Evolutionary conservation across 2,113 vertebrate species (phyloP).

Genomic region (Bostrychus sinensis): DNA sequence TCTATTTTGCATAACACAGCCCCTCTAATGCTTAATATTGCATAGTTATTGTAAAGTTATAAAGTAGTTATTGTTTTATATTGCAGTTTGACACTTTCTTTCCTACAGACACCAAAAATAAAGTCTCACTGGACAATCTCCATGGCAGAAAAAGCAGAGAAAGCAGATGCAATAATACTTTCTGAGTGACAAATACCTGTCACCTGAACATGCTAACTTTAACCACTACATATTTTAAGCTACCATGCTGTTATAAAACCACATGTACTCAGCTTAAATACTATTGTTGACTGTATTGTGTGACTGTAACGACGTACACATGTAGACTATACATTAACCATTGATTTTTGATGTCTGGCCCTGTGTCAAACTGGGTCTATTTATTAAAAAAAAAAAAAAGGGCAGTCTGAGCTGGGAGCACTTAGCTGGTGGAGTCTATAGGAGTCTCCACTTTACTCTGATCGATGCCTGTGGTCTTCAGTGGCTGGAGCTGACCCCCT

Average conservation of each 20-base stretch:
- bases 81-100: not conserved
- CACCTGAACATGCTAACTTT: not conserved
- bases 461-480: slow-evolving; percentile 3
- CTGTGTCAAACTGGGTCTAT: not conserved
- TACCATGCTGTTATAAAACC: no score
- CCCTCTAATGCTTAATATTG: no score
- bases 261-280: no score
- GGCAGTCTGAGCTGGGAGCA: not conserved
- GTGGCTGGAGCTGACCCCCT: slow-evolving; percentile 8
- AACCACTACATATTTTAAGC: not conserved
- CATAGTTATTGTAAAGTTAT: no score
- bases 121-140: not conserved
- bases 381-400: no score
- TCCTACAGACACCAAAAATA: not conserved
- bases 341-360: not conserved
- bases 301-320: no score
- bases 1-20: no score
- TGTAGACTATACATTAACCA: no score
- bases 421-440: not conserved
- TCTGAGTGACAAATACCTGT: not conserved
- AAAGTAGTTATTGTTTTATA: not conserved
- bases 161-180: not conserved
- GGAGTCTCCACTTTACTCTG: slow-evolving; percentile 1
- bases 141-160: no score
- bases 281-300: no score